Evolutionary conservation across 2,113 vertebrate genomes (phyloP).

Genomic region (Pongo abelii): DNA sequence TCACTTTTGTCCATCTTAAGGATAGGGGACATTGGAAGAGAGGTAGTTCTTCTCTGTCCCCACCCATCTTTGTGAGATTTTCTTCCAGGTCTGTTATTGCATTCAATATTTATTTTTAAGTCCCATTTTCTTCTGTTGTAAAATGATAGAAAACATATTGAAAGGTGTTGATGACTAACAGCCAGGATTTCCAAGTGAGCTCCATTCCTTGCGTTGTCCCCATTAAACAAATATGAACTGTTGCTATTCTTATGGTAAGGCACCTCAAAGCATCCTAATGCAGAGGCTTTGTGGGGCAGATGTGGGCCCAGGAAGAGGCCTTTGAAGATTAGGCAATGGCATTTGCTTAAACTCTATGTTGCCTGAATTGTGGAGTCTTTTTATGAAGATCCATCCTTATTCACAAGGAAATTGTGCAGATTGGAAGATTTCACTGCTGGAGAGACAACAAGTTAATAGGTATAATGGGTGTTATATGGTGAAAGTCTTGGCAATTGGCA

Average conservation of each 20-base stretch:
- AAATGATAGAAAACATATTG: background rate
- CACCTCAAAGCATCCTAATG: background rate
- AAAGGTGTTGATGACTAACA: background rate
- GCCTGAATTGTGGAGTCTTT: background rate
- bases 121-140: background rate
- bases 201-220: background rate
- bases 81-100: background rate
- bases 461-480: too few relatives aligned
- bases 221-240: background rate
- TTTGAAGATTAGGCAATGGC: background rate
- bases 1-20: background rate
- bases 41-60: background rate
- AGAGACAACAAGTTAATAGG: background rate
- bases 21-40: background rate
- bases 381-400: background rate
- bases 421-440: background rate
- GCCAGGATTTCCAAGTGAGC: background rate
- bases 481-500: background rate
- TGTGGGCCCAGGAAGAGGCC: too few relatives aligned
- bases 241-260: background rate
- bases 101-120: background rate
- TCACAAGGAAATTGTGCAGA: background rate
- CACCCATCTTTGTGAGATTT: background rate
- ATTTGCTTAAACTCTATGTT: background rate
- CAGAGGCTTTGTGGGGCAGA: background rate